Base-by-base conservation (phyloP, 2,797 vertebrate genomes). In the Malurus leucopterus region DNA sequence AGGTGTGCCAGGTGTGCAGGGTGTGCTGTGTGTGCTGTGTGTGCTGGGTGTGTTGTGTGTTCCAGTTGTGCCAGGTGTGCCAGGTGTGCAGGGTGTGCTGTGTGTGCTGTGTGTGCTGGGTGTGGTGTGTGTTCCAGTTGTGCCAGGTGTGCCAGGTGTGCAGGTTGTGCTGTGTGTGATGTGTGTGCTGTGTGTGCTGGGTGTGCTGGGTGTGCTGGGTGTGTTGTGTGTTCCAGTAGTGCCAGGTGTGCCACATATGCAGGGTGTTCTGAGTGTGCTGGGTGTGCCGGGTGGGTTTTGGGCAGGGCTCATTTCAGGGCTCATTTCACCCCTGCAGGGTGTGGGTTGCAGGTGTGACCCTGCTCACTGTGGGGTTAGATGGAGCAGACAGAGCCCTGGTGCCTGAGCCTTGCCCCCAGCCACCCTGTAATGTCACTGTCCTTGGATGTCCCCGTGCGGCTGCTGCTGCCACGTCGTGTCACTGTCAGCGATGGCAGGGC, bases 281-380 rank as follows among this genome's bases (percentile, higher is more conserved):
- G 26, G 11, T 50, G 47, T 68, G 50, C 22, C 30, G 10, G 36
- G 8, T 38, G 47, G 16, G 20, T 40, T 68, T 61, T 44, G 38
- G 18, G 53, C n/a, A 15, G 18, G 53, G 32, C 38, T 58, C 20
- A 8, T 64, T 24, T 6, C 7, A 8, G 41, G 15, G 22, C 55
- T 82, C 13, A 12, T 15, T 73, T 26, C 57, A 54, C 9, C 3
- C 47, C 36, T 24, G 23, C 59, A 41, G 67, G 41, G 17, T 5
- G 11, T 49, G 58, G 53, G 27, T 13, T 68, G 90, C 22, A 71
- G 75, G 18, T 6, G 54, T 49, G 79, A 68, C 19, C 21, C 38
- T 9, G 58, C 27, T 85, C 0, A 0, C 1, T n/a, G 62, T 1
- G 6, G 70, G 34, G 82, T 53, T 38, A 18, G 11, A 9, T 32